A percentile compares a stretch with the other conserved stretches of the same genome.
Conservation (phyloP, 2,888 invertebrate species). For the Nomada ferruginata region DNA sequence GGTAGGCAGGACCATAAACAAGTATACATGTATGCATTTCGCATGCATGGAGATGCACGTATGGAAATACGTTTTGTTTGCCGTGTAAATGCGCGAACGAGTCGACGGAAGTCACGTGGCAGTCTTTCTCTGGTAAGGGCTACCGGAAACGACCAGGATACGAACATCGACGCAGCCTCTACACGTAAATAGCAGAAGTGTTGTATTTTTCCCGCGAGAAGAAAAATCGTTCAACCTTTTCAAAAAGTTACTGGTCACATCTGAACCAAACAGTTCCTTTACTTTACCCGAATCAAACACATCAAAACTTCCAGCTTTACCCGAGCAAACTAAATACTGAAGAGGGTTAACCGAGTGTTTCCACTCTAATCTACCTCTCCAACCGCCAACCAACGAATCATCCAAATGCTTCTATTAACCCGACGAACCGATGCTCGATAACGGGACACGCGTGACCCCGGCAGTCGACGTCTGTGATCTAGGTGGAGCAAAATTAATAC, state of each 20-base stretch:
- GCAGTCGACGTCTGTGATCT: conserved; percentile 30
- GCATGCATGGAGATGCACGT: conserved; percentile 52
- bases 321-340: background rate
- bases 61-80: conserved; percentile 65
- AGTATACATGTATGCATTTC: conserved; percentile 19
- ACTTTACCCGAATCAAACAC: background rate
- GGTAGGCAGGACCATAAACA: conserved; percentile 16
- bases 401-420: conserved; percentile 66
- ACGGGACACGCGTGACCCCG: conserved; percentile 64
- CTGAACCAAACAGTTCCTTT: too few species aligned
- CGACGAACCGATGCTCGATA: conserved; percentile 55
- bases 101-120: conserved; percentile 81
- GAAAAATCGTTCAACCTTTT: too few species aligned
- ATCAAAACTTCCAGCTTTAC: background rate
- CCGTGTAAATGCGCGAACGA: conserved; percentile 54
- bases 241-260: too few species aligned
- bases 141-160: conserved; percentile 75
- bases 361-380: conserved; percentile 37
- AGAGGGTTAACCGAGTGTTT: conserved; percentile 19
- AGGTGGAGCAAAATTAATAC: conserved; percentile 58
- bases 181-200: conserved; percentile 37
- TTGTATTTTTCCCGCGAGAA: background rate
- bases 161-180: conserved; percentile 42
- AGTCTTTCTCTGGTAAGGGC: conserved; percentile 56
- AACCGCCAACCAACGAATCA: conserved; percentile 58